Evolutionary conservation across 1,140 invertebrate species (phyloP).

Genomic region (Sesamia nonagrioides): DNA sequence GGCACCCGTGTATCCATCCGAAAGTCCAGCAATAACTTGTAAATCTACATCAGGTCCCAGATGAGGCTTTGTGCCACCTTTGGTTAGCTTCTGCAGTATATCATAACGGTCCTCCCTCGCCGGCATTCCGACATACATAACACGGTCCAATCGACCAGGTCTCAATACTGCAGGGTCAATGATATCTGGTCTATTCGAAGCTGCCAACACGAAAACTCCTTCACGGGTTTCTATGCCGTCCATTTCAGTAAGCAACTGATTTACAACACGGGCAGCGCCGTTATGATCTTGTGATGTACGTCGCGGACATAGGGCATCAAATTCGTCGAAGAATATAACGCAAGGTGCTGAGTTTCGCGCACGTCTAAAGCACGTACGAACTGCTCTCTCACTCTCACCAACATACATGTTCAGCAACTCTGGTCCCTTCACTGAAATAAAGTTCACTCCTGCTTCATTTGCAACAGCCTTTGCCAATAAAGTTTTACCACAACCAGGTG

Average conservation of each 20-base stretch:
- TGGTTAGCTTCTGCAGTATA: conserved; percentile 96
- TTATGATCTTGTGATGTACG: conserved; percentile 92
- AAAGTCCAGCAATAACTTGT: conserved; percentile 90
- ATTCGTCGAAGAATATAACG: conserved; percentile 99
- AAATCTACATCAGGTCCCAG: conserved; percentile 94
- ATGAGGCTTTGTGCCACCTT: conserved; percentile 93
- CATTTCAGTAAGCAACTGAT: conserved; percentile 99
- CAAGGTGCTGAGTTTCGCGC: conserved; percentile 98
- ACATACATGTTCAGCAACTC: conserved; percentile 99
- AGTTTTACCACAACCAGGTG: conserved; percentile 98
- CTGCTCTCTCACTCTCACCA: conserved; percentile 99
- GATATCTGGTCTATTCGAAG: conserved; percentile 98
- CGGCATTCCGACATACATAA: conserved; percentile 98
- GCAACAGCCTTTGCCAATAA: conserved; percentile 97
- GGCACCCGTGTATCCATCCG: conserved; percentile 96
- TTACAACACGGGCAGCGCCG: conserved; percentile 95
- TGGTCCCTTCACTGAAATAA: conserved; percentile 98
- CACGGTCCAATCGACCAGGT: conserved; percentile 97
- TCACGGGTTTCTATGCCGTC: conserved; percentile 97
- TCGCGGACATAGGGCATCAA: conserved; percentile 98
- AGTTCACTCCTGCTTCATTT: conserved; percentile 98
- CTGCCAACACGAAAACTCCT: conserved; percentile 97
- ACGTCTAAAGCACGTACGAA: conserved; percentile 97
- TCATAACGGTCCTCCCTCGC: conserved; percentile 93
- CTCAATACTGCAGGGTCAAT: conserved; percentile 98